Base-by-base conservation (phyloP, 1,140 invertebrate genomes). In the Manduca sexta region DNA sequence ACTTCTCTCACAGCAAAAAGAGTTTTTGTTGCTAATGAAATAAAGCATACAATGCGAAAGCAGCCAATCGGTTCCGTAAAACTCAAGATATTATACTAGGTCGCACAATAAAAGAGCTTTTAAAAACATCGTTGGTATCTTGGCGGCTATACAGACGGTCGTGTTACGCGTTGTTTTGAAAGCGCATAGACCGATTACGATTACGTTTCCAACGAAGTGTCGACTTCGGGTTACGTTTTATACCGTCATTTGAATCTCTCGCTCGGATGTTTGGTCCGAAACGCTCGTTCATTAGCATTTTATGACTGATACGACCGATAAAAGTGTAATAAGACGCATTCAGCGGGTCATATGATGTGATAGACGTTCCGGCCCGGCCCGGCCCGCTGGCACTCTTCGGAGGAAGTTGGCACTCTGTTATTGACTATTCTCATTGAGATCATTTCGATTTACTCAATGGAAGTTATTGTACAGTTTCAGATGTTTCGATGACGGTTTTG, bases 271-370 rank as follows among this genome's bases (percentile, higher is more conserved):
- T 85, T 83, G 77, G 74, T 73, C 75, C 74, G 64, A 72, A 67
- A 74, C 60, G 77, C 62, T 70, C 74, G 69, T 83, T 82, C 82
- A 85, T 85, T 85, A 83, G 72, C 82, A 83, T 85, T 83, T 85
- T 83, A 85, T 82, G 79, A 85, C 59, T 77, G 74, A 84, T 85
- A 83, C 73, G 73, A 74, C 61, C 79, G 73, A 85, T 85, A 83
- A 85, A 78, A 72, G 64, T 79, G 74, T 76, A 85, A 81, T 83
- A 80, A 79, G 74, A 79, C 62, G 69, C 81, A 82, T 80, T 81
- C 67, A 73, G 63, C 72, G 72, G 71, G 64, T 75, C 79, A 69
- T 82, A 75, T 74, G 57, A 62, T 72, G 70, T 74, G 75, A 81
- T 79, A 79, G 80, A 79, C 66, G 56, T 35, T 45, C 64, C 54